phyloP scores from a whole-genome alignment of 2,888 invertebrate genomes.

The Miltochrista miniata region DNA sequence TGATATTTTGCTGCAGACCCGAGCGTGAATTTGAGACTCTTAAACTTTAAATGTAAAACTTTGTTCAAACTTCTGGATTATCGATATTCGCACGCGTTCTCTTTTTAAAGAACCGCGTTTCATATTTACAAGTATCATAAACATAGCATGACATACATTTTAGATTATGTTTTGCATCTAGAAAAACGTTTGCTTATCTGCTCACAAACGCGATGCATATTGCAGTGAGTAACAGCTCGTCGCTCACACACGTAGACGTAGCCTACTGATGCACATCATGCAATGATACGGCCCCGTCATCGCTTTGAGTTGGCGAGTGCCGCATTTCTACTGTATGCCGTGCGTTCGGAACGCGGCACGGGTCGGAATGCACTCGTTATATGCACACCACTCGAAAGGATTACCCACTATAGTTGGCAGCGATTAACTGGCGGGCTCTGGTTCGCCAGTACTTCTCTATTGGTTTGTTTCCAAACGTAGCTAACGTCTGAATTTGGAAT shows the following conservation, averaged over 20 bases:
- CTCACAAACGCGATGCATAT: conserved; percentile 24
- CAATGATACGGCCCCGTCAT: conserved; percentile 70
- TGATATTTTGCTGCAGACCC: conserved; percentile 28
- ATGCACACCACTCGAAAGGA: conserved; percentile 77
- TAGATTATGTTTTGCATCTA: conserved; percentile 14
- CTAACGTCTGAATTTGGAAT: conserved; percentile 58
- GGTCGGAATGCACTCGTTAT: conserved; percentile 71
- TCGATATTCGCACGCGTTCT: no score
- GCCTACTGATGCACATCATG: conserved; percentile 57
- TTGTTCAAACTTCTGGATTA: no score
- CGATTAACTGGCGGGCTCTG: conserved; percentile 72
- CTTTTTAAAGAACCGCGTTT: no score
- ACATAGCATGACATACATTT: conserved; percentile 1
- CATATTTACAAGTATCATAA: neutral
- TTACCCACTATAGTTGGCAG: conserved; percentile 72
- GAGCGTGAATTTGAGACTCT: conserved; percentile 25
- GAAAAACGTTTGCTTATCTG: conserved; percentile 14
- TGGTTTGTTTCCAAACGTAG: conserved; percentile 64
- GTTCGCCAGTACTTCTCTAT: conserved; percentile 59
- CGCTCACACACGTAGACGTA: conserved; percentile 32
- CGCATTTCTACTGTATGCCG: conserved; percentile 64
- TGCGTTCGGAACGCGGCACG: conserved; percentile 51
- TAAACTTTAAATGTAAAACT: no score
- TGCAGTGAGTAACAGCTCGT: conserved; percentile 31
- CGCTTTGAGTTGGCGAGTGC: conserved; percentile 68